Percentiles rank a stretch among this genome's conserved stretches.
Evolutionary conservation across 1,140 invertebrate species (phyloP).

Genomic region (Olivierus martensii): DNA sequence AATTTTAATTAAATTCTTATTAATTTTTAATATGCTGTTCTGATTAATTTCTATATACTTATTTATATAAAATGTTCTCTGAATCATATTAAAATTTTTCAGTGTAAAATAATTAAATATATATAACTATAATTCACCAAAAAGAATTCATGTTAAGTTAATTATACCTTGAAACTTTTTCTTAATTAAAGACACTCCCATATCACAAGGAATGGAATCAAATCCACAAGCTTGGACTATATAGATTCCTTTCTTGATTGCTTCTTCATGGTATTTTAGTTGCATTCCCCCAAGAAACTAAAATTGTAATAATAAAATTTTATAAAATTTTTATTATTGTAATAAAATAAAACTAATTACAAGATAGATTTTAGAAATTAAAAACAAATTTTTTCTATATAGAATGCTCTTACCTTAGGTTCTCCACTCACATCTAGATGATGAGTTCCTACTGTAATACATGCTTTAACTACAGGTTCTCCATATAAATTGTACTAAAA

Average conservation of each 20-base stretch:
- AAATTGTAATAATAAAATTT: too few species aligned
- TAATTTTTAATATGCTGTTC: too few species aligned
- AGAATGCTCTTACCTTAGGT: constrained; percentile 44
- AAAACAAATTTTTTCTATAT: not conserved
- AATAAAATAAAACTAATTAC: too few species aligned
- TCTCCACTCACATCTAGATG: constrained; percentile 87
- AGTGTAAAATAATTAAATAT: too few species aligned
- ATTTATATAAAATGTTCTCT: too few species aligned
- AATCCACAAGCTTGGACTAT: constrained; percentile 81
- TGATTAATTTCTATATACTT: too few species aligned
- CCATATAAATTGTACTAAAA: constrained; percentile 64
- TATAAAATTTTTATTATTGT: too few species aligned
- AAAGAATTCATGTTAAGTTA: too few species aligned
- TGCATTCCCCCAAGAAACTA: constrained; percentile 70
- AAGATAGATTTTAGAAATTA: not conserved
- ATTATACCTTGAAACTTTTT: constrained; percentile 48
- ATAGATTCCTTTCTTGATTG: constrained; percentile 60
- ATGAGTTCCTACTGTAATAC: constrained; percentile 61
- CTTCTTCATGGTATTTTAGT: constrained; percentile 57
- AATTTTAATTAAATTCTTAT: too few species aligned
- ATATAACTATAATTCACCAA: too few species aligned
- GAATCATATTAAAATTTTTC: too few species aligned
- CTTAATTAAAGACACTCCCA: constrained; percentile 59
- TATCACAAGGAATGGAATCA: constrained; percentile 70
- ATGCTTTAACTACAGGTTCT: constrained; percentile 80